Conservation (phyloP, 2,888 invertebrate species). For the Apodemia duryi region DNA sequence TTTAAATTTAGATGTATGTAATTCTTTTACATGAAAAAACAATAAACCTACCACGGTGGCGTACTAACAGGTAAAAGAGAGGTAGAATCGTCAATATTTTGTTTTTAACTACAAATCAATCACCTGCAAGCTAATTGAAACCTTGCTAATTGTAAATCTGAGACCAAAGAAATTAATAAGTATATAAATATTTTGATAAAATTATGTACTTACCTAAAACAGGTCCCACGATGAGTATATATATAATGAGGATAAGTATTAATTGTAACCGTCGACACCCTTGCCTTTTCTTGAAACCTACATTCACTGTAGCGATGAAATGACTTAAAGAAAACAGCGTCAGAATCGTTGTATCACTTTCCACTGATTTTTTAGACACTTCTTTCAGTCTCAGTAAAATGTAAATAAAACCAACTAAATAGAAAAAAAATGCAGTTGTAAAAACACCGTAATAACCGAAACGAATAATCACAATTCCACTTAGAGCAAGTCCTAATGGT, state of each 20-base stretch:
- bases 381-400: conserved; percentile 62
- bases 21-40: too few relatives aligned
- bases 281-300: conserved; percentile 58
- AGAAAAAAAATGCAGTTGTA: conserved; percentile 62
- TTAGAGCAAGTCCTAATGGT: conserved; percentile 74
- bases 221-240: conserved; percentile 75
- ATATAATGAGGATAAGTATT: conserved; percentile 62
- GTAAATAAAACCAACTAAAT: conserved; percentile 64
- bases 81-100: too few relatives aligned
- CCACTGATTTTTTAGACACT: conserved; percentile 53
- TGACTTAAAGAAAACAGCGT: conserved; percentile 61
- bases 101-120: too few relatives aligned
- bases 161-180: too few relatives aligned
- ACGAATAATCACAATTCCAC: conserved; percentile 72
- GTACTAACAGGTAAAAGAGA: too few relatives aligned
- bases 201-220: conserved; percentile 56
- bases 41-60: too few relatives aligned
- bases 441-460: conserved; percentile 74
- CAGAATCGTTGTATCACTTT: conserved; percentile 47
- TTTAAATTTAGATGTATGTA: too few relatives aligned
- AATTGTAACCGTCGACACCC: conserved; percentile 62
- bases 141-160: too few relatives aligned
- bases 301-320: conserved; percentile 67
- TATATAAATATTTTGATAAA: background rate
- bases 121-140: too few relatives aligned